Base-by-base conservation (phyloP, 2,113 vertebrate species). In the Xiphophorus couchianus region DNA sequence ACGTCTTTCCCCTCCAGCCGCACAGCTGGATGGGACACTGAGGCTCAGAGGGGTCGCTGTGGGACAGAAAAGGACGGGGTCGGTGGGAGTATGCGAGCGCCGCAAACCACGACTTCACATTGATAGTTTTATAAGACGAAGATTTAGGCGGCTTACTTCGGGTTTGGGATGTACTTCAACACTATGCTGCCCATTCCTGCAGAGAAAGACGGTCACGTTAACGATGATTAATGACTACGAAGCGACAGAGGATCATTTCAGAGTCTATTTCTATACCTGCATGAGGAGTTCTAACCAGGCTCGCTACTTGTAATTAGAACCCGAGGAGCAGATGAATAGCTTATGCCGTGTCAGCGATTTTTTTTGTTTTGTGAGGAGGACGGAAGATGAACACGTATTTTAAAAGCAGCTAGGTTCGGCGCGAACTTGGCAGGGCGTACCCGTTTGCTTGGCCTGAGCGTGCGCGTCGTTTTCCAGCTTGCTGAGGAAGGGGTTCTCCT, bases 1-100 rank as follows among this genome's bases (percentile, higher is more conserved):
- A 99, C 0, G 96, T 95, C 93, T 98, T 99, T 9, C 98, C 98
- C 71, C 97, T 95, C 98, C 98, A 99, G 10, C 98, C 98, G 29
- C 98, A 99, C 48, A 99, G 90, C 90, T 98, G 96, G 51, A 99
- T 95, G 60, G 97, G 89, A 64, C 98, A 99, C 94, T 97, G 97
- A 33, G 97, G 96, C 68, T 96, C 88, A 0, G 89, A 91, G 0
- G 94, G 91, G 76, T 95, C 94, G 79, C 97, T 99, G 81, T 0
- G 25, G 69, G 69, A 82, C 19, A 75, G 5, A 69, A 14, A 63
- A 17, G 5, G 44, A 17, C 3, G 42, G 27, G 3, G 42, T 0
- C 10, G 7, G 11, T 5, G 25, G 35, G 35, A 11, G 22, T 29
- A 25, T 81, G 28, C 28, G 29, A 85, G 37, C 74, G 29, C 31